A percentile compares a stretch with the other conserved stretches of the same genome.
phyloP scores from a whole-genome alignment of 2,888 invertebrate species.

The Drosophila differens region DNA sequence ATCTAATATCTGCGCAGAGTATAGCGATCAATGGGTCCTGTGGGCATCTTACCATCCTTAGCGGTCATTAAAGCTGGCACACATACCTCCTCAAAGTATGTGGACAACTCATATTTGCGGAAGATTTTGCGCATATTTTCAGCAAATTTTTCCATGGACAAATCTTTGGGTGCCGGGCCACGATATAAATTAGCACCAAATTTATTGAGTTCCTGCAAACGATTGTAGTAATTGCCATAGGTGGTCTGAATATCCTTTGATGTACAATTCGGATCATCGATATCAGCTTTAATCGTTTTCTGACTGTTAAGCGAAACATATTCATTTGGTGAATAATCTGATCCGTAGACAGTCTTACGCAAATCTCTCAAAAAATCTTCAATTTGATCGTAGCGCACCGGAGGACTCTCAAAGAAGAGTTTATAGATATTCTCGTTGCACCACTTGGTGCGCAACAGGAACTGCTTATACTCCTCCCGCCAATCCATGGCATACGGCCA shows the following conservation, averaged over 20 bases:
- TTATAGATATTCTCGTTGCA: slow-evolving; percentile 63
- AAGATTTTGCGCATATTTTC: slow-evolving; percentile 66
- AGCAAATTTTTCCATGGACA: slow-evolving; percentile 35
- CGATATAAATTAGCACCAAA: slow-evolving; percentile 42
- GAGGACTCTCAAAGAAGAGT: slow-evolving; percentile 62
- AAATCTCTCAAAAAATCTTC: slow-evolving; percentile 52
- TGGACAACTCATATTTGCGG: slow-evolving; percentile 61
- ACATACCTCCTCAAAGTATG: slow-evolving; percentile 75
- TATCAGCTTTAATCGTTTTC: slow-evolving; percentile 11
- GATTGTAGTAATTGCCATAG: slow-evolving; percentile 75
- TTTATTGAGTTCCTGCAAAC: slow-evolving; percentile 64
- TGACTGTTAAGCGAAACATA: slow-evolving; percentile 62
- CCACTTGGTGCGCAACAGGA: slow-evolving; percentile 59
- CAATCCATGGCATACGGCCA: slow-evolving; percentile 72
- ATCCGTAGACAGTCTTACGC: slow-evolving; percentile 45
- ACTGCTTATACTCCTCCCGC: slow-evolving; percentile 69
- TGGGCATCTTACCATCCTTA: slow-evolving; percentile 60
- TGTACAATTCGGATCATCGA: background rate
- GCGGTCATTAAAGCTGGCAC: slow-evolving; percentile 60
- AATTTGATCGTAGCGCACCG: slow-evolving; percentile 44
- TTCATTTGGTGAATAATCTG: slow-evolving; percentile 56
- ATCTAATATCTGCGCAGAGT: slow-evolving; percentile 60
- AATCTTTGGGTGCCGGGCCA: slow-evolving; percentile 21
- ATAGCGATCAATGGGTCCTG: slow-evolving; percentile 78
- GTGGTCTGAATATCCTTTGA: slow-evolving; percentile 73